A percentile compares a stretch with the other conserved stretches of the same genome.
Conservation (phyloP, 2,113 vertebrate species). For the Campylomormyrus tamandua region DNA sequence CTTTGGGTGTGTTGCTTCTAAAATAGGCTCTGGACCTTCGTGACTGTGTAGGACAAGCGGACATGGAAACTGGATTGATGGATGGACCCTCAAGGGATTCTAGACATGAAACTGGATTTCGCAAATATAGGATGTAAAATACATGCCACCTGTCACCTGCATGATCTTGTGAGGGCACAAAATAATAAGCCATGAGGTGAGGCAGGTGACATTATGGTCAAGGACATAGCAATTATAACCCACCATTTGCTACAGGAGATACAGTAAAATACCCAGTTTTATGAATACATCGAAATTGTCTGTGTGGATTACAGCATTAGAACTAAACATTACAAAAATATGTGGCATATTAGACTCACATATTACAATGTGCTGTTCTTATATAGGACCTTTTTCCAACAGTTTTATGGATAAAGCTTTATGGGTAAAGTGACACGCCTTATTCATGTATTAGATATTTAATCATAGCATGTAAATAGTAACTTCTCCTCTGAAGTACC, state of each 20-base stretch:
- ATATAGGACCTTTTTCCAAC: neutral
- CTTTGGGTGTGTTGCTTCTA: neutral
- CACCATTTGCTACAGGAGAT: neutral
- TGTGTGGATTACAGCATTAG: neutral
- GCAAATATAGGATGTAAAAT: neutral
- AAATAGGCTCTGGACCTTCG: neutral
- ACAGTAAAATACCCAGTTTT: neutral
- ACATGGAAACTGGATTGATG: neutral
- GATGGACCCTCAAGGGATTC: neutral
- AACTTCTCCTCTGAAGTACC: neutral
- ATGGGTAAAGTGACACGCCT: neutral
- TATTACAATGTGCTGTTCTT: neutral
- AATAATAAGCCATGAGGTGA: neutral
- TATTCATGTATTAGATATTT: neutral
- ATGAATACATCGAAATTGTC: neutral
- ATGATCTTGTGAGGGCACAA: neutral
- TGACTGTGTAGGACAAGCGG: neutral
- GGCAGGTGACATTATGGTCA: neutral
- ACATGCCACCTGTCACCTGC: neutral
- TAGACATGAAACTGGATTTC: neutral
- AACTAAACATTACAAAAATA: neutral
- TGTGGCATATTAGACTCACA: neutral
- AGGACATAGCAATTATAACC: neutral
- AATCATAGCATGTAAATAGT: neutral
- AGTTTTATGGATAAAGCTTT: neutral